Evolutionary conservation across 2,888 invertebrate species (phyloP).

Genomic region (Aspidiotus destructor): DNA sequence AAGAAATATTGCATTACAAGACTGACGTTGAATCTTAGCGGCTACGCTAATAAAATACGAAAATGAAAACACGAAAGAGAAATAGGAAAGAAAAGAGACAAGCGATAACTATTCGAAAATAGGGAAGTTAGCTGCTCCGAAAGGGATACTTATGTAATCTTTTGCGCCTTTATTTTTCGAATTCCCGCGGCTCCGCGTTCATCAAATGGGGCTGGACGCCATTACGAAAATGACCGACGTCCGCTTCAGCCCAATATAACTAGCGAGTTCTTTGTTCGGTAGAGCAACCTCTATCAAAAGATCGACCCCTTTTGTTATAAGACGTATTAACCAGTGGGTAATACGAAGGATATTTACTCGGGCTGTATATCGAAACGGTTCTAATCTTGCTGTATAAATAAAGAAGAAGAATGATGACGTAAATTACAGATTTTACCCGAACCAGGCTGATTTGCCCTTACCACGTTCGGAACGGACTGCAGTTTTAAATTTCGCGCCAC

Average conservation of each 20-base stretch:
- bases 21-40: no score
- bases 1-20: no score
- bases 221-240: conserved; percentile 27
- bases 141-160: conserved; percentile 24
- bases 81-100: conserved; percentile 13
- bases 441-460: no score
- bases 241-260: conserved; percentile 23
- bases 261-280: conserved; percentile 24
- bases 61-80: conserved; percentile 10
- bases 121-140: conserved; percentile 22
- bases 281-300: conserved; percentile 22
- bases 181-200: conserved; percentile 24
- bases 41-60: not conserved
- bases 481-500: no score
- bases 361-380: conserved; percentile 3
- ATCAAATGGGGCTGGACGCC: conserved; percentile 27
- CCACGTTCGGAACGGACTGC: no score
- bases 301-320: conserved; percentile 27
- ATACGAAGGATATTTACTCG: conserved; percentile 18
- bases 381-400: conserved; percentile 8
- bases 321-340: conserved; percentile 13
- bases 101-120: conserved; percentile 17
- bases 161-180: conserved; percentile 27
- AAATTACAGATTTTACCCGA: no score
- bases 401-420: not conserved